phyloP scores from a whole-genome alignment of 2,888 invertebrate species.

The Ormyrus thymus region DNA sequence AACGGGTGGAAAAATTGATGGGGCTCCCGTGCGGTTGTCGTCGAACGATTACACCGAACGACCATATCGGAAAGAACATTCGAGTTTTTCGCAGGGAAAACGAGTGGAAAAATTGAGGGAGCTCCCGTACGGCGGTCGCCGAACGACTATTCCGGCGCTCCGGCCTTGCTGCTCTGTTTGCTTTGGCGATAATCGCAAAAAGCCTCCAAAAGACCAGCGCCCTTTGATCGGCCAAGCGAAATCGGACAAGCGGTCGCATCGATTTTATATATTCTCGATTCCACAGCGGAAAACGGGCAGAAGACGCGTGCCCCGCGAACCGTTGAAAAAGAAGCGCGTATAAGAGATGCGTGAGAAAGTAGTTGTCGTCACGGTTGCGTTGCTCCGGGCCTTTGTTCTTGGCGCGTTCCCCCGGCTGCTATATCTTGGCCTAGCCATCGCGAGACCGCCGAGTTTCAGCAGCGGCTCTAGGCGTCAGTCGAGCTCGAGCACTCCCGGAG shows the following conservation, averaged over 20 bases:
- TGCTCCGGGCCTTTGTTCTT: slow-evolving; percentile 53
- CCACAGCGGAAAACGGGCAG: no score
- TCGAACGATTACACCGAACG: no score
- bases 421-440: slow-evolving; percentile 30
- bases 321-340: slow-evolving; percentile 8
- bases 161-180: neutral
- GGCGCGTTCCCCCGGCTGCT: neutral
- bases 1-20: no score
- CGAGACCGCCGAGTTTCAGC: neutral
- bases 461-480: neutral
- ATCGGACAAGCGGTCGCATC: slow-evolving; percentile 3
- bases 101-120: no score
- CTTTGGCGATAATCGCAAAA: slow-evolving; percentile 38
- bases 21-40: no score
- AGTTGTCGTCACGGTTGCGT: slow-evolving; percentile 55
- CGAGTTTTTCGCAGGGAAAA: no score
- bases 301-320: neutral
- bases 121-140: no score
- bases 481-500: no score
- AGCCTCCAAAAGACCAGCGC: neutral
- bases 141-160: no score
- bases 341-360: slow-evolving; percentile 47
- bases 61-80: no score
- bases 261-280: no score
- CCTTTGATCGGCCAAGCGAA: slow-evolving; percentile 48